phyloP scores from a whole-genome alignment of 2,888 invertebrate species.

The Venustoraphidia nigricollis region DNA sequence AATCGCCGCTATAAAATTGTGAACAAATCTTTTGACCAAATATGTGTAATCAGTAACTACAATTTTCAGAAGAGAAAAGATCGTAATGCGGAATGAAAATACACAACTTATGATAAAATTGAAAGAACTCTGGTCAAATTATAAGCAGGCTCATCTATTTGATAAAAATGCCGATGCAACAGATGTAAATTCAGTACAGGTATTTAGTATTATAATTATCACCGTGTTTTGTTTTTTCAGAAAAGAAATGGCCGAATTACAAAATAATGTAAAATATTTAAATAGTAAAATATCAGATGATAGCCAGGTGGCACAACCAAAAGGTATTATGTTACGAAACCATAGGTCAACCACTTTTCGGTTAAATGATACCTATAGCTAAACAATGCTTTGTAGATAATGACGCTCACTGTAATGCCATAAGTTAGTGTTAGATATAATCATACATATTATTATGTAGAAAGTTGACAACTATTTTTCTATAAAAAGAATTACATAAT shows the following conservation, averaged over 20 bases:
- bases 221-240: constrained; percentile 37
- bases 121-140: constrained; percentile 41
- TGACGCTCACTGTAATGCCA: too few relatives aligned
- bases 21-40: background rate
- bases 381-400: background rate
- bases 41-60: background rate
- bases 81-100: constrained; percentile 43
- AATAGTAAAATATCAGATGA: constrained; percentile 20
- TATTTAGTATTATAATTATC: constrained; percentile 15
- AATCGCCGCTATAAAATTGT: background rate
- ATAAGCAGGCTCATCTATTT: constrained; percentile 30
- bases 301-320: background rate
- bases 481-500: too few relatives aligned
- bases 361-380: background rate
- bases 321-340: too few relatives aligned
- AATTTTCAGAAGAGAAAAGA: constrained; percentile 41
- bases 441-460: too few relatives aligned
- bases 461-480: too few relatives aligned
- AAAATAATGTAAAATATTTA: constrained; percentile 60
- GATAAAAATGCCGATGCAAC: constrained; percentile 6
- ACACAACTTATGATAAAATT: constrained; percentile 43
- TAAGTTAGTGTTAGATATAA: too few relatives aligned
- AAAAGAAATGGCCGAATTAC: constrained; percentile 67
- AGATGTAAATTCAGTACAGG: constrained; percentile 14
- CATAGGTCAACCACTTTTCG: background rate